Conservation (phyloP, 2,797 vertebrate species). For the Lutjanus campechanus region DNA sequence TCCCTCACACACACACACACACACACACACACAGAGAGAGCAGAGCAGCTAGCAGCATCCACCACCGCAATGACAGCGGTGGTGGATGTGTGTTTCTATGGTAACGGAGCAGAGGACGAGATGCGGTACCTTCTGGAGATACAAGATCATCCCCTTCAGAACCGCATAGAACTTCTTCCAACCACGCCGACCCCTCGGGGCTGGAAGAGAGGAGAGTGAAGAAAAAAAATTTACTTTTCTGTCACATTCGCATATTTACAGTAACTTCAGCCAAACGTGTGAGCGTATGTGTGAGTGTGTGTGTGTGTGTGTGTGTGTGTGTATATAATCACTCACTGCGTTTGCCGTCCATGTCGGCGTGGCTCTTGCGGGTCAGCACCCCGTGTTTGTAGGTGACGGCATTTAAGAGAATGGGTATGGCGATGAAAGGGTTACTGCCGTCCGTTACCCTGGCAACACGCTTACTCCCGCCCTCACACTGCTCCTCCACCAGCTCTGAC, state of each 20-base stretch:
- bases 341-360: conserved; percentile 97
- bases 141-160: conserved; percentile 96
- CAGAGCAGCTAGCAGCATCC: conserved; percentile 61
- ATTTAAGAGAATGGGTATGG: conserved; percentile 93
- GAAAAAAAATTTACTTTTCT: neutral
- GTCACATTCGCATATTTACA: neutral
- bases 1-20: conserved; percentile 22
- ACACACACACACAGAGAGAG: conserved; percentile 22
- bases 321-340: conserved; percentile 88
- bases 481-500: conserved; percentile 97
- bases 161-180: conserved; percentile 99
- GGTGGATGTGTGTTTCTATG: conserved; percentile 78
- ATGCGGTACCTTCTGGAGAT: conserved; percentile 94
- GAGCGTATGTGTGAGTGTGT: conserved; percentile 4
- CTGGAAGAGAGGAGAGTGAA: conserved; percentile 72
- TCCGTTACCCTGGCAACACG: conserved; percentile 95
- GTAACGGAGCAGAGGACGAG: conserved; percentile 70
- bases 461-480: conserved; percentile 92
- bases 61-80: conserved; percentile 58
- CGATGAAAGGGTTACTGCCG: conserved; percentile 96
- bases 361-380: conserved; percentile 94
- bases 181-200: conserved; percentile 94
- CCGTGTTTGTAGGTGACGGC: conserved; percentile 97
- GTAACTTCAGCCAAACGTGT: neutral
- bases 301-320: conserved; percentile 2